These are phyloP conservation scores for Pocillopora verrucosa DNA, from an alignment of 64 coral and sea anemone genomes.

Conservation along the genomic window DNA sequence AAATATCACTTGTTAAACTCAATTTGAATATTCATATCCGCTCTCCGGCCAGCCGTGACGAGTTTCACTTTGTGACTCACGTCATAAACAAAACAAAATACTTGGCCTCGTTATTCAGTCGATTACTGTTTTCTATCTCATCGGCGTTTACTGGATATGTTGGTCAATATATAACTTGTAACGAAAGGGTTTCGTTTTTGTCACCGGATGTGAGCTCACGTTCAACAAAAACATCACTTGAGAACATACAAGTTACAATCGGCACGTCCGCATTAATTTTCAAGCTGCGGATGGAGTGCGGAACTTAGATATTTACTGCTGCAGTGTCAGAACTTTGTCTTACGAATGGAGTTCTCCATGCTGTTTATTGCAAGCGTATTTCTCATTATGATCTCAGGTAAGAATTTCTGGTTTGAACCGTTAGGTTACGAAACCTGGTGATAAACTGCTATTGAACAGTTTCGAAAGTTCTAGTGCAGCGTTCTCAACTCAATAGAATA, in stretches of 20 bases:
- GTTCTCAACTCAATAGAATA: no score
- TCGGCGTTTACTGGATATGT: background rate
- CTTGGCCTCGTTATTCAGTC: background rate
- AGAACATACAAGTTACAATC: background rate
- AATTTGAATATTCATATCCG: background rate
- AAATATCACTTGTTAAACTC: background rate
- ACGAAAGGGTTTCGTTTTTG: background rate
- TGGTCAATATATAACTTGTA: background rate
- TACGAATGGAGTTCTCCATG: background rate
- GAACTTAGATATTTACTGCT: background rate
- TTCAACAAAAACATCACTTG: background rate
- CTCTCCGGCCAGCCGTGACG: background rate
- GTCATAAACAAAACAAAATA: background rate
- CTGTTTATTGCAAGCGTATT: background rate
- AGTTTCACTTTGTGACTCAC: background rate
- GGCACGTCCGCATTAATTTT: background rate
- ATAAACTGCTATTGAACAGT: no score
- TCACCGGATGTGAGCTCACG: background rate
- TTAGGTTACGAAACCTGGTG: background rate
- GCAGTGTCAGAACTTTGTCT: background rate
- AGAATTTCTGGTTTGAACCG: background rate
- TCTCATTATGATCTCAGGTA: background rate
- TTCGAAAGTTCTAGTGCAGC: no score
- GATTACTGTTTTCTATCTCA: background rate
- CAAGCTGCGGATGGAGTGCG: background rate